These are phyloP conservation scores for Eubasilissa regina DNA, from an alignment of 1,140 invertebrate species.

Conservation along the genomic window DNA sequence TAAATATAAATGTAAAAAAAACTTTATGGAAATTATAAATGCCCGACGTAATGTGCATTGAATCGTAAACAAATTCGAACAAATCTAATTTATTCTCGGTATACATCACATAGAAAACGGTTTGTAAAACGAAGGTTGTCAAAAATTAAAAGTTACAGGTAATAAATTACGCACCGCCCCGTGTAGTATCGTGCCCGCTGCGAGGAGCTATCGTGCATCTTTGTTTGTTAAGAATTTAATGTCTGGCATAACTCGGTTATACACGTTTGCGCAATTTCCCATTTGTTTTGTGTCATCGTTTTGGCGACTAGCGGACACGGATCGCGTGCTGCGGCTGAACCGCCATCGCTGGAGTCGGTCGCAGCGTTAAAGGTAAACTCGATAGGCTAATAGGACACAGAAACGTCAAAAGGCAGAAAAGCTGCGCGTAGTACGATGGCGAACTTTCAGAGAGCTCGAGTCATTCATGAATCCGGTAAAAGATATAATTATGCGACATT, in stretches of 20 bases:
- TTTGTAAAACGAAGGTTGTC: conserved; percentile 33
- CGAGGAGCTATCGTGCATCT: conserved; percentile 26
- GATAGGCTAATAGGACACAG: not conserved
- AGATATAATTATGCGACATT: too few relatives aligned
- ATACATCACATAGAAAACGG: not conserved
- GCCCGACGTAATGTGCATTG: not conserved
- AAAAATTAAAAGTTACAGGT: conserved; percentile 36
- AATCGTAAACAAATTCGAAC: not conserved
- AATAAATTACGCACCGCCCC: conserved; percentile 47
- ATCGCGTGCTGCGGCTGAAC: conserved; percentile 27
- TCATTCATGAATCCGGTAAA: too few relatives aligned
- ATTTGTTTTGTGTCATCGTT: conserved; percentile 56
- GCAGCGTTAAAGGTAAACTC: not conserved
- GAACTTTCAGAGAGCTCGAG: too few relatives aligned
- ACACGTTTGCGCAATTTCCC: conserved; percentile 49
- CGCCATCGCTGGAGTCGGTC: not conserved
- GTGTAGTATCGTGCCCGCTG: conserved; percentile 17
- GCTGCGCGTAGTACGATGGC: not conserved
- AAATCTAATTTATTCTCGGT: conserved; percentile 10
- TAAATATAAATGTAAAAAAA: too few relatives aligned
- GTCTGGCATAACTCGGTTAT: conserved; percentile 48
- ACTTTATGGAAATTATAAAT: not conserved
- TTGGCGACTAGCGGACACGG: conserved; percentile 46
- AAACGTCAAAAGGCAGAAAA: not conserved
- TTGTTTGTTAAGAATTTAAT: conserved; percentile 49